A percentile compares a stretch with the other conserved stretches of the same genome.
phyloP scores from a whole-genome alignment of 2,797 vertebrate species.

The Okamejei kenojei region DNA sequence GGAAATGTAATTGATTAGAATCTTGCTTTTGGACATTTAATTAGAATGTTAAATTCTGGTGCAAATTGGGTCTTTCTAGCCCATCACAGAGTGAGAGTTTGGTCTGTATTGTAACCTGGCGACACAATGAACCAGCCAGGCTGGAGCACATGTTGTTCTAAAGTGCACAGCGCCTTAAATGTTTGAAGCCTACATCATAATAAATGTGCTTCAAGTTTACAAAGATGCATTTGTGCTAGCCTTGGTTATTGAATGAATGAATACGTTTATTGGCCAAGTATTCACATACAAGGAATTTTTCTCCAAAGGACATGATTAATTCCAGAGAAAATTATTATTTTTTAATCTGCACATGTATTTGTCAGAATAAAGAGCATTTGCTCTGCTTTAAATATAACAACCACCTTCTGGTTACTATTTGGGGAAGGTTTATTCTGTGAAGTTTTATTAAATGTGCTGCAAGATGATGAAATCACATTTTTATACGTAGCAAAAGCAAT shows the following conservation, averaged over 20 bases:
- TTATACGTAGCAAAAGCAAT: not conserved
- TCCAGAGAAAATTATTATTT: not conserved
- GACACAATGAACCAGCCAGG: too few relatives aligned
- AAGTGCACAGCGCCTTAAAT: not conserved
- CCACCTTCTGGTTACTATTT: not conserved
- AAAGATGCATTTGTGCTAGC: not conserved
- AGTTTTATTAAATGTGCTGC: not conserved
- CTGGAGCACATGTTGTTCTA: not conserved
- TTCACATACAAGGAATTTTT: too few relatives aligned
- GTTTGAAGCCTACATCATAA: not conserved
- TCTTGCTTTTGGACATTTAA: not conserved
- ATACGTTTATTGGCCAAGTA: too few relatives aligned
- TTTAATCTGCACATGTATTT: not conserved
- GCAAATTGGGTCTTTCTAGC: not conserved
- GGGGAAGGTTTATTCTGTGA: not conserved
- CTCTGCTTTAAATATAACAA: not conserved
- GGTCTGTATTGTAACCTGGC: not conserved
- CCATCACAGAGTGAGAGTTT: not conserved
- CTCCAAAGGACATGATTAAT: not conserved
- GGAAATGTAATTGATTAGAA: not conserved
- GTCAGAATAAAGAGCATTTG: not conserved
- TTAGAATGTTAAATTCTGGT: not conserved
- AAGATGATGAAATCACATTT: not conserved
- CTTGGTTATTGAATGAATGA: not conserved
- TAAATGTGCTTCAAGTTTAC: not conserved